A percentile compares a stretch with the other conserved stretches of the same genome.
These are phyloP conservation scores for Cyprinella venusta DNA, from an alignment of 2,797 vertebrate species.

Conservation along the genomic window DNA sequence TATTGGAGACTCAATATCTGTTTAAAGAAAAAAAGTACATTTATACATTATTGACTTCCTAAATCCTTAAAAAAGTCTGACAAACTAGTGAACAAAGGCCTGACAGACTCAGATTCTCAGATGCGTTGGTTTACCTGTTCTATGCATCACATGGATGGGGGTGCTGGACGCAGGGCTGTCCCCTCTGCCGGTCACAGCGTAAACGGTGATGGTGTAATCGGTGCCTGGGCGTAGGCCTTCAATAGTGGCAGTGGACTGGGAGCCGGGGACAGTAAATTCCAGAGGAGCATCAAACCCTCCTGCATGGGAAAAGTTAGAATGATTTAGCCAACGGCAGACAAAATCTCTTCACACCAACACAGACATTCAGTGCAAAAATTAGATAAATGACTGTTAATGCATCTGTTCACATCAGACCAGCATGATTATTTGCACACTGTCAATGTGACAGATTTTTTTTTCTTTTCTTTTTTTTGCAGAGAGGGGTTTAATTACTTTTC, in stretches of 20 bases:
- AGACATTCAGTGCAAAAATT: not conserved
- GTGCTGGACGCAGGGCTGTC: conserved; percentile 97
- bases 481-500: not conserved
- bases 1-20: conserved; percentile 90
- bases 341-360: not conserved
- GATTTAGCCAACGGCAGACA: not conserved
- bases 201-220: conserved; percentile 92
- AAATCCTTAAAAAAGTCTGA: not conserved
- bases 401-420: not conserved
- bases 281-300: conserved; percentile 84
- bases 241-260: conserved; percentile 87
- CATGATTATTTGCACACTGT: not conserved
- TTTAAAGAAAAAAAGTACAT: conserved; percentile 11
- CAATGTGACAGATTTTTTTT: not conserved
- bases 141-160: conserved; percentile 89
- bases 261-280: conserved; percentile 93
- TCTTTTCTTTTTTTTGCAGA: not conserved
- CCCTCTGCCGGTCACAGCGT: conserved; percentile 94
- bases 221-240: conserved; percentile 86
- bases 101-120: not conserved
- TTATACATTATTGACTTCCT: not conserved
- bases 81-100: not conserved
- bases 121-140: conserved; percentile 78
- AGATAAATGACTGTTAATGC: no score
- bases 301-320: conserved; percentile 58